A percentile compares a stretch with the other conserved stretches of the same genome.
These are phyloP conservation scores for Gymnopithys bicolor DNA, from an alignment of 2,797 vertebrate species.

Conservation along the genomic window DNA sequence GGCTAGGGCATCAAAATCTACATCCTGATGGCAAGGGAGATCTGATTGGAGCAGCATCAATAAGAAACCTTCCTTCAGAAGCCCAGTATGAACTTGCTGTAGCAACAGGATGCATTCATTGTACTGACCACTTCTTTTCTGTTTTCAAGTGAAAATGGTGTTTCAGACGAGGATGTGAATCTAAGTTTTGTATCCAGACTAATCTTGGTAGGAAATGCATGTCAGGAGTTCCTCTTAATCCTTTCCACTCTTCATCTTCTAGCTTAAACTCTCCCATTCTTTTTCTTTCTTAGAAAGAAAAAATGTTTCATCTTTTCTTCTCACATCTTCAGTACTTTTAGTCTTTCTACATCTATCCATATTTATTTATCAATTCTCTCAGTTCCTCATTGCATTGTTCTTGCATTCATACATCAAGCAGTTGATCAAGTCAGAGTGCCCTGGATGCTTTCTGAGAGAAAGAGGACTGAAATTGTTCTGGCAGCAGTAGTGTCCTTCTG, in stretches of 20 bases:
- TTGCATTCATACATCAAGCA: not conserved
- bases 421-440: not conserved
- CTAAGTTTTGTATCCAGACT: not conserved
- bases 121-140: not conserved
- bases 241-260: not conserved
- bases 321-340: not conserved
- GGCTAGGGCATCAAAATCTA: not conserved
- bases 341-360: not conserved
- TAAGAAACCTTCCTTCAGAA: not conserved
- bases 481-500: not conserved
- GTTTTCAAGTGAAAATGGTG: not conserved
- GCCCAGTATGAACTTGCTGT: not conserved
- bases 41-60: not conserved
- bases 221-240: not conserved
- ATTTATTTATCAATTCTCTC: not conserved
- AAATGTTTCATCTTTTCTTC: not conserved
- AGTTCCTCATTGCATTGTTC: not conserved
- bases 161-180: not conserved
- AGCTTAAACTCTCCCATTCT: not conserved
- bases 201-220: not conserved
- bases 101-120: not conserved
- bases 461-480: not conserved
- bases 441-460: not conserved
- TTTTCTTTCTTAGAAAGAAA: not conserved
- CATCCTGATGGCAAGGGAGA: not conserved